Base-by-base conservation (phyloP, 2,113 vertebrate genomes). In the Plotosus lineatus region DNA sequence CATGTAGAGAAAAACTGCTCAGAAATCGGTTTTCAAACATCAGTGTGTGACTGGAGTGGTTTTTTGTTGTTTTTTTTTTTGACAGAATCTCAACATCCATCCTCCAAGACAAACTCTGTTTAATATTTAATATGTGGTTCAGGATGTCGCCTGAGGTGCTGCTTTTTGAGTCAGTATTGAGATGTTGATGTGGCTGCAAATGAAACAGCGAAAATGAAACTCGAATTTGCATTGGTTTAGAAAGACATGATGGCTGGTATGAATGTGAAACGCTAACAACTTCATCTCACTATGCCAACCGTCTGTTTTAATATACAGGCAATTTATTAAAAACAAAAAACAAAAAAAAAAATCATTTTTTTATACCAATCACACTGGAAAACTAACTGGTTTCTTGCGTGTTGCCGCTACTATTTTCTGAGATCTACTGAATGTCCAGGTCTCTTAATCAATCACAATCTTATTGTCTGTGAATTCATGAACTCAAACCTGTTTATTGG, bases 361-460 rank as follows among this genome's bases (percentile, higher is more conserved):
- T 78, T 75, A 79, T 77, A 86, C 88, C 89, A 89, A 87, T 89
- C 81, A 81, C 80, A 50, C 53, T 55, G 42, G 61, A 69, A 78
- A 79, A 75, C 26, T 1, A 58, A 72, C 10, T 44, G 33, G 73
- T 36, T 74, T 58, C 51, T 38, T 72, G 33, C 42, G 63, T 28
- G 72, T 51, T 53, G 38, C n/a, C n/a, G n/a, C n/a, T n/a, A n/a
- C n/a, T n/a, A n/a, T 63, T 77, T 55, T 26, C 50, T 50, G 42
- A 15, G 36, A 44, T 10, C 21, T 11, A 42, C 61, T 55, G 72
- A 50, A 75, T 53, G 26, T 51, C 51, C 50, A 28, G 7, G 40
- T n/a, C n/a, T 31, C 68, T 38, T 15, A 69, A 51, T 75, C 3
- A 0, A 42, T 40, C 4, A 5, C 23, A 21, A 28, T 6, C 66